Evolutionary conservation across 2,888 invertebrate genomes (phyloP), one percentile per base, ranked within the genome.

Genomic region (Germaria angustata): DNA sequence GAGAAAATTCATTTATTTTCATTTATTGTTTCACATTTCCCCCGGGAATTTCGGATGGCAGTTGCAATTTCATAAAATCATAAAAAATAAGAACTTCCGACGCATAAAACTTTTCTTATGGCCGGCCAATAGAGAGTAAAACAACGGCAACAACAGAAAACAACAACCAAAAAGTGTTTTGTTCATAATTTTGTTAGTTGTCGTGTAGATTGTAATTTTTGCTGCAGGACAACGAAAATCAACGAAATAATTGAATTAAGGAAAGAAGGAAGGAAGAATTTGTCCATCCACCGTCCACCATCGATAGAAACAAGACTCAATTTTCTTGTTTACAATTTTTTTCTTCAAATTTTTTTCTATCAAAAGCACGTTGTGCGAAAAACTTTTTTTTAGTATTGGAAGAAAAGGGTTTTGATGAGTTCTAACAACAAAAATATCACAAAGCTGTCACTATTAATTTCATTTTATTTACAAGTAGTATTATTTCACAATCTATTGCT

Each of bases 181-280:
- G 87, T 88, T 89, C 87, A 89, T 89, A 89, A 89, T 89, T 89
- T 81, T 86, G 87, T 87, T 88, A 89, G 87, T 88, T 88, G 89
- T 88, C 88, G 87, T 87, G 87, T 86, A 86, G 86, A 86, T 86
- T 86, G 88, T 88, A 89, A 88, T 88, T 88, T 87, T 88, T 87
- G 86, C 88, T 87, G 89, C 88, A 88, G 88, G 88, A 88, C 88
- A 89, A 88, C 87, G 17, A 49, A 75, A 75, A 57, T 75, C 69
- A 63, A 86, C 88, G 87, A 88, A 87, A 88, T 88, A 88, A 88
- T 88, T 88, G 88, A 88, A 89, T 88, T 76, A 89, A 86, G 39
- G 22, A 49, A 39, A 66, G 41, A 59, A 86, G 39, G 22, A 49
- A 39, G 57, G 41, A 59, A 68, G 61, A 63, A 55, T 53, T n/a